Evolutionary conservation across 2,797 vertebrate species (phyloP).

Genomic region (Phataginus tricuspis): DNA sequence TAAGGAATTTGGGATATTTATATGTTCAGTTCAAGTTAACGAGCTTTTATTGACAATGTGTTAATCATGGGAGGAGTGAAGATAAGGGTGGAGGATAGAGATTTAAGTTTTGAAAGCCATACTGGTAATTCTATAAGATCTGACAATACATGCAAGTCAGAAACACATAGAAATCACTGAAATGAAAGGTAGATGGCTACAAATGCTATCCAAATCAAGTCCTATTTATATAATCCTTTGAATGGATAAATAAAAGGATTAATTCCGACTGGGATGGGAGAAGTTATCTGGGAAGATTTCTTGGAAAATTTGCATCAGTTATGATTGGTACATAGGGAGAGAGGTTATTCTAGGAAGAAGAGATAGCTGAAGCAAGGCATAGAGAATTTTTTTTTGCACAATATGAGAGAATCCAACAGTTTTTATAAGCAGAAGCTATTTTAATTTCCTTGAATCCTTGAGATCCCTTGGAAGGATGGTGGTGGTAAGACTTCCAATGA

Average conservation of each 20-base stretch:
- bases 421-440: background rate
- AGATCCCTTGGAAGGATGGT: background rate
- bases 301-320: background rate
- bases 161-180: background rate
- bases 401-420: background rate
- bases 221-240: background rate
- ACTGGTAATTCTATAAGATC: background rate
- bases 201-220: background rate
- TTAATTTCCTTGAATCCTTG: slow-evolving; percentile 6
- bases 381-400: background rate
- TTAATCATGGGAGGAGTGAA: background rate
- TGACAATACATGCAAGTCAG: background rate
- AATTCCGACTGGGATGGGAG: background rate
- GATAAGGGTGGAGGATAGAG: background rate
- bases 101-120: background rate
- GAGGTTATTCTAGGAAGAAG: background rate
- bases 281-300: background rate
- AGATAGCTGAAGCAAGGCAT: background rate
- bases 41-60: background rate
- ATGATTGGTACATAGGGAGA: background rate
- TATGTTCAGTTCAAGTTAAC: background rate
- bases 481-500: background rate
- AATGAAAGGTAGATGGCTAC: background rate
- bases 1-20: background rate
- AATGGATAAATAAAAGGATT: background rate